Conservation (phyloP, 2,113 vertebrate genomes). For the Catharus fuscescens region DNA sequence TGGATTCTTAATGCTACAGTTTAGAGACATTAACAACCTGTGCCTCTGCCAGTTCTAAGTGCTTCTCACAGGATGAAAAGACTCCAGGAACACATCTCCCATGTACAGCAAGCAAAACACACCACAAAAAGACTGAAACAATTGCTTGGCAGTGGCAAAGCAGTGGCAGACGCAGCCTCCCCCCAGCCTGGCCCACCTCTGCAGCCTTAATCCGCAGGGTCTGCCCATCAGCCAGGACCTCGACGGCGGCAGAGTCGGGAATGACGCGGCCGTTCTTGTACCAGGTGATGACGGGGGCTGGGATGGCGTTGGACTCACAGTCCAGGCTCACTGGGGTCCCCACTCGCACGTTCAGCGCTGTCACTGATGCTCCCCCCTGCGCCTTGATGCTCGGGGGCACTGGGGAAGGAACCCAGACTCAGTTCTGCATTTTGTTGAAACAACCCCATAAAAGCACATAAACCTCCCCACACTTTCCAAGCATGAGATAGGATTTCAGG, state of each 20-base stretch:
- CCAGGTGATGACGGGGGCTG: conserved; percentile 90
- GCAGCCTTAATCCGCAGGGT: conserved; percentile 81
- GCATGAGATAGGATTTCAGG: not conserved
- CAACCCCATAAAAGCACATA: not conserved
- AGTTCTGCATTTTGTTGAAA: not conserved
- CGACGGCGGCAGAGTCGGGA: conserved; percentile 75
- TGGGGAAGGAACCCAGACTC: conserved; percentile 55
- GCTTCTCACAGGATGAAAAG: not conserved
- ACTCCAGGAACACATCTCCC: not conserved
- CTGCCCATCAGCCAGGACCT: conserved; percentile 79
- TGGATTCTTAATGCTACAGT: not conserved
- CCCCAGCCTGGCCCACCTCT: conserved; percentile 79
- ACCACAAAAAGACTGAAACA: not conserved
- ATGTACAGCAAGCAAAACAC: accelerated
- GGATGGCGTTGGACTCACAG: conserved; percentile 91
- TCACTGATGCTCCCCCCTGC: conserved; percentile 76
- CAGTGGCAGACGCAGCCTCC: not conserved
- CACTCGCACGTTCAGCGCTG: conserved; percentile 80
- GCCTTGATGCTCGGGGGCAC: conserved; percentile 94
- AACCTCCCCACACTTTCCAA: not conserved
- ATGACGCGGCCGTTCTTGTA: conserved; percentile 87
- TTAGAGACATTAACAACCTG: not conserved
- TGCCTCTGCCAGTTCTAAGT: not conserved
- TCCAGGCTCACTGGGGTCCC: conserved; percentile 79
- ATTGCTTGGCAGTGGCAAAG: not conserved